These are phyloP conservation scores for Oreochromis spilurus DNA, from an alignment of 2,113 vertebrate species.

Conservation along the genomic window DNA sequence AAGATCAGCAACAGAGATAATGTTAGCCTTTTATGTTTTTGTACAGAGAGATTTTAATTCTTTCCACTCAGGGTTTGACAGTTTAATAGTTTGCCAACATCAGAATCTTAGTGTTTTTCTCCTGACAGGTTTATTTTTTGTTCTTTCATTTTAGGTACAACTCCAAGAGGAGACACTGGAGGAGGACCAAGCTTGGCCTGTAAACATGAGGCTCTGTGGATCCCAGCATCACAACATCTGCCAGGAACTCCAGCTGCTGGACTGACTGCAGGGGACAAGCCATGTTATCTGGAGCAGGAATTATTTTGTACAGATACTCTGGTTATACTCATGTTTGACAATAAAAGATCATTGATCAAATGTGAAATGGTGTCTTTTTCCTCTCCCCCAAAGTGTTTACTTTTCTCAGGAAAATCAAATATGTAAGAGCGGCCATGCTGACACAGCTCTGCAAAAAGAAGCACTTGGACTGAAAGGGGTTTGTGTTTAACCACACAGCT, in stretches of 20 bases:
- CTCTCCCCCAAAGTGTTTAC: rapidly evolving
- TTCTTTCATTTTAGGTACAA: constrained; percentile 83
- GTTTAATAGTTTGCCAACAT: not conserved
- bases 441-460: not conserved
- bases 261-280: constrained; percentile 30
- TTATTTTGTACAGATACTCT: constrained; percentile 75
- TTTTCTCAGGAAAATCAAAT: not conserved
- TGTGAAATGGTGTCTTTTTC: not conserved
- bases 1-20: not conserved
- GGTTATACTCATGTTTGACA: constrained; percentile 66
- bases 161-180: constrained; percentile 99
- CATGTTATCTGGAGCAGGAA: constrained; percentile 38
- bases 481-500: not conserved
- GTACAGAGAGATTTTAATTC: not conserved
- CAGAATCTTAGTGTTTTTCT: not conserved
- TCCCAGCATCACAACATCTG: constrained; percentile 23
- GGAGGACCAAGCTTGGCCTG: constrained; percentile 95
- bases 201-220: constrained; percentile 62
- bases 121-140: not conserved
- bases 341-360: constrained; percentile 69
- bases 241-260: constrained; percentile 50
- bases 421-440: not conserved
- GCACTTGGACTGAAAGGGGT: not conserved
- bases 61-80: not conserved
- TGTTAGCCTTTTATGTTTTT: not conserved